Conservation (phyloP, 2,113 vertebrate genomes). For the Tauraco erythrolophus region DNA sequence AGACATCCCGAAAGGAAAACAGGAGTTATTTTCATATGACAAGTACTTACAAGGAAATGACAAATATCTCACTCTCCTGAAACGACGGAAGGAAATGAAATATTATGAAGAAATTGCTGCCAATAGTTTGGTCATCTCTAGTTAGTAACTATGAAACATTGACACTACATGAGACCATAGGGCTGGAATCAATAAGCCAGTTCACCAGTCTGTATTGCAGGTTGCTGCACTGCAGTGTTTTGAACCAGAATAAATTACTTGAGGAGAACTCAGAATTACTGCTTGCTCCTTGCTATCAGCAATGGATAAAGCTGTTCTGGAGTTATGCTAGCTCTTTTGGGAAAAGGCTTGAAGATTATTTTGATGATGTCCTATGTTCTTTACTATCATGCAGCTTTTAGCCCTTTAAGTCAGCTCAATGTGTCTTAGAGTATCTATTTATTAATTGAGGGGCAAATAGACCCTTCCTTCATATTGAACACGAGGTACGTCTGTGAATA, state of each 20-base stretch:
- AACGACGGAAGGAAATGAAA: not conserved
- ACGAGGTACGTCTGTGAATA: not conserved
- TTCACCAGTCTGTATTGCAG: not conserved
- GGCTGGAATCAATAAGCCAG: not conserved
- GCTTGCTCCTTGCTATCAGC: not conserved
- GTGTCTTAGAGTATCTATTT: not conserved
- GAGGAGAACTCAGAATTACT: not conserved
- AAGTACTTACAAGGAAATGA: not conserved
- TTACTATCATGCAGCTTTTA: not conserved
- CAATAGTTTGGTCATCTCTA: not conserved
- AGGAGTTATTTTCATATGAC: not conserved
- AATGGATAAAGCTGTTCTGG: not conserved
- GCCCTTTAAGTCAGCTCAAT: not conserved
- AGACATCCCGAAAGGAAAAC: not conserved
- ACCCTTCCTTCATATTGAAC: not conserved
- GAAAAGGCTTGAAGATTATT: not conserved
- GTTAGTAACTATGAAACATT: not conserved
- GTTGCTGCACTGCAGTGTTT: not conserved
- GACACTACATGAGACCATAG: accelerated
- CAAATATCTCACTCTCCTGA: not conserved
- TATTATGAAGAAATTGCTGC: not conserved
- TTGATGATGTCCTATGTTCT: not conserved
- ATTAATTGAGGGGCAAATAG: not conserved
- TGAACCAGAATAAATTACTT: not conserved
- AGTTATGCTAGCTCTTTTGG: not conserved